These are phyloP conservation scores for Herminia tarsipennalis DNA, from an alignment of 2,888 invertebrate genomes.

Conservation along the genomic window DNA sequence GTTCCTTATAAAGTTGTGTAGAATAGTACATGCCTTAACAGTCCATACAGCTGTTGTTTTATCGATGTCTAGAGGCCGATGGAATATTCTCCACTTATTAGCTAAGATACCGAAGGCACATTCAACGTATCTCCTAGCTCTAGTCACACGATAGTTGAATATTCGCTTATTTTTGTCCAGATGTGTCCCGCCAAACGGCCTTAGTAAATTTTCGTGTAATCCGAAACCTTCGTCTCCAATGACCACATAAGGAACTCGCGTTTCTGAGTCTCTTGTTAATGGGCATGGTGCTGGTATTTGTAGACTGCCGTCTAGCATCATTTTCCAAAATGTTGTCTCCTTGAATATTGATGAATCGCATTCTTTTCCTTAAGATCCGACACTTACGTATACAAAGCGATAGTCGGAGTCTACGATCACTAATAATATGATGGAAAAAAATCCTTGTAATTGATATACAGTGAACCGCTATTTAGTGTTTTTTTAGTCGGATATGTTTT, in stretches of 20 bases:
- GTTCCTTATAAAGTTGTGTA: constrained; percentile 30
- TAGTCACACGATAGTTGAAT: constrained; percentile 22
- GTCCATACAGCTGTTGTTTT: constrained; percentile 15
- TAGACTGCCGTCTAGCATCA: constrained; percentile 31
- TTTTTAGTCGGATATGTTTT: constrained; percentile 34
- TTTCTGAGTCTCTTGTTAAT: constrained; percentile 25
- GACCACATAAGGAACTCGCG: constrained; percentile 24
- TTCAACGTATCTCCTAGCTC: too few relatives aligned
- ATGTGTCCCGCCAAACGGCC: constrained; percentile 23
- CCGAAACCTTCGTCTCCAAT: constrained; percentile 30
- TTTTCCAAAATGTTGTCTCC: constrained; percentile 37
- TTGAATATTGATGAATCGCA: constrained; percentile 40
- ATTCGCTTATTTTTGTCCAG: constrained; percentile 21
- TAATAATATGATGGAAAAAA: constrained; percentile 37
- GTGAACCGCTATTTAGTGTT: constrained; percentile 29
- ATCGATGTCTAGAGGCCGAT: constrained; percentile 20
- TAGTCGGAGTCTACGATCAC: constrained; percentile 37
- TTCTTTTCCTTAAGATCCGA: constrained; percentile 40
- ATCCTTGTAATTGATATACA: constrained; percentile 34
- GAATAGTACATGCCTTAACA: constrained; percentile 23
- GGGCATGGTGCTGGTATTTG: constrained; percentile 33
- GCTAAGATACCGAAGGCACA: constrained; percentile 31
- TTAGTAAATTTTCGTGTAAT: constrained; percentile 19
- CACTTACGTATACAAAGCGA: constrained; percentile 30
- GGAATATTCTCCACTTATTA: constrained; percentile 34